Conservation (phyloP, 2,797 vertebrate genomes). For the Xenentodon cancila region DNA sequence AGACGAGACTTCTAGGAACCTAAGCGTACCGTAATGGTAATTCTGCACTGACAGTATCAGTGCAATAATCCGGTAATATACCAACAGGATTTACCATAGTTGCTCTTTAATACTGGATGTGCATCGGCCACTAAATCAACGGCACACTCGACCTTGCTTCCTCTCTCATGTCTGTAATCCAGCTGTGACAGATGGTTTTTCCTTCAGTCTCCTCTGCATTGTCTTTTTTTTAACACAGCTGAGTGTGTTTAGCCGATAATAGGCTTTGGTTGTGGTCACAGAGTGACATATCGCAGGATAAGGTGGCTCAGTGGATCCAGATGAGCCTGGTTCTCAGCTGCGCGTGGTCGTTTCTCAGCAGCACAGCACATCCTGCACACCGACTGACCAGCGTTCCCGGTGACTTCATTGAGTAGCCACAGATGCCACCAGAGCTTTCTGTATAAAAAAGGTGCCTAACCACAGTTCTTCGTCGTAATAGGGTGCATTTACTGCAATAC, state of each 20-base stretch:
- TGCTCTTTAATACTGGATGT: constrained; percentile 7
- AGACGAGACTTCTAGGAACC: not conserved
- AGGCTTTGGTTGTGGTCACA: constrained; percentile 47
- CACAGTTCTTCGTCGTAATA: too few species aligned
- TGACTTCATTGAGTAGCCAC: constrained; percentile 17
- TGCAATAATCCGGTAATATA: constrained; percentile 40
- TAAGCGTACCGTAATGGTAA: constrained; percentile 15
- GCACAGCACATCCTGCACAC: constrained; percentile 15
- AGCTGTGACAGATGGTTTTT: constrained; percentile 51
- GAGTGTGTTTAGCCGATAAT: constrained; percentile 49
- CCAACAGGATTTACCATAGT: constrained; percentile 22
- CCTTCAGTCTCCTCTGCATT: constrained; percentile 27
- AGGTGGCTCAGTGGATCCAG: constrained; percentile 47
- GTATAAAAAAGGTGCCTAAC: too few species aligned
- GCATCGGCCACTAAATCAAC: constrained; percentile 1
- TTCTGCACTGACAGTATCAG: constrained; percentile 24
- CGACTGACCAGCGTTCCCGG: constrained; percentile 17
- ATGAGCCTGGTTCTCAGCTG: constrained; percentile 47
- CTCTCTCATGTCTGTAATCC: constrained; percentile 39
- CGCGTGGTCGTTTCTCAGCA: constrained; percentile 27
- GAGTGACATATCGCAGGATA: constrained; percentile 33
- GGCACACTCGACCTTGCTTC: not conserved
- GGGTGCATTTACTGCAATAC: too few species aligned
- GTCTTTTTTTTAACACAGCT: constrained; percentile 39
- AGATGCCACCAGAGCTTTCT: not conserved